Percentiles rank a stretch among this genome's conserved stretches.
phyloP scores from a whole-genome alignment of 1,140 invertebrate genomes.

The Bombus confusus region DNA sequence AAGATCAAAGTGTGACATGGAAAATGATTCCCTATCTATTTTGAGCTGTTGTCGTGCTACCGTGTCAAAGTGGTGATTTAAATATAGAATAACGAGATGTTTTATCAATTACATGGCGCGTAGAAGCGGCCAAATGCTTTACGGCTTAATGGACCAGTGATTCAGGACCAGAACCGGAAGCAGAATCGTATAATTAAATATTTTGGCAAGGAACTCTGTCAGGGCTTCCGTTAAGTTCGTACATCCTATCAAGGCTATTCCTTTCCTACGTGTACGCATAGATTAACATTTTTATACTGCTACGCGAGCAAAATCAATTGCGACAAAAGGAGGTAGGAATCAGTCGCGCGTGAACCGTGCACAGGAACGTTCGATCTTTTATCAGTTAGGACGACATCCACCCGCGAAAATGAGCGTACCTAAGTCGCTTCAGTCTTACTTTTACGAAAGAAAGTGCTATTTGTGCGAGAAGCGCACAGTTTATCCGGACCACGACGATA shows the following conservation, averaged over 20 bases:
- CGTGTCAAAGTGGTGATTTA: neutral
- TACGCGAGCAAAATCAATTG: slow-evolving; percentile 15
- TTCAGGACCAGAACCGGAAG: slow-evolving; percentile 17
- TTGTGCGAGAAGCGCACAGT: slow-evolving; percentile 20
- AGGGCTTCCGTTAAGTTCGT: slow-evolving; percentile 6
- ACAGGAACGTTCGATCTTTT: neutral
- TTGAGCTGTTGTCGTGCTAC: neutral
- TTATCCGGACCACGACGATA: neutral
- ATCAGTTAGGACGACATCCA: neutral
- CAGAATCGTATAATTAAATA: slow-evolving; percentile 22
- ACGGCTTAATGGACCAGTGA: slow-evolving; percentile 20
- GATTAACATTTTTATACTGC: slow-evolving; percentile 48
- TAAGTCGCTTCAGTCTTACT: neutral
- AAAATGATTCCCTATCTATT: neutral
- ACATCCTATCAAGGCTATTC: slow-evolving; percentile 22
- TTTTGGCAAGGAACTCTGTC: slow-evolving; percentile 27
- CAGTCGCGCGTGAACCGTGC: slow-evolving; percentile 14
- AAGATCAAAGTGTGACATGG: neutral
- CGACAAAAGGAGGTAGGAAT: neutral
- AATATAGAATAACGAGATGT: neutral
- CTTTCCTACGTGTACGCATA: slow-evolving; percentile 39
- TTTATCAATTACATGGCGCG: neutral
- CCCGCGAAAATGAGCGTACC: neutral
- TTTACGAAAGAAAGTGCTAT: slow-evolving; percentile 43
- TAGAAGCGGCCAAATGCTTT: slow-evolving; percentile 13